A percentile compares a stretch with the other conserved stretches of the same genome.
Evolutionary conservation across 2,888 invertebrate genomes (phyloP).

Genomic region (Harmothoe impar): DNA sequence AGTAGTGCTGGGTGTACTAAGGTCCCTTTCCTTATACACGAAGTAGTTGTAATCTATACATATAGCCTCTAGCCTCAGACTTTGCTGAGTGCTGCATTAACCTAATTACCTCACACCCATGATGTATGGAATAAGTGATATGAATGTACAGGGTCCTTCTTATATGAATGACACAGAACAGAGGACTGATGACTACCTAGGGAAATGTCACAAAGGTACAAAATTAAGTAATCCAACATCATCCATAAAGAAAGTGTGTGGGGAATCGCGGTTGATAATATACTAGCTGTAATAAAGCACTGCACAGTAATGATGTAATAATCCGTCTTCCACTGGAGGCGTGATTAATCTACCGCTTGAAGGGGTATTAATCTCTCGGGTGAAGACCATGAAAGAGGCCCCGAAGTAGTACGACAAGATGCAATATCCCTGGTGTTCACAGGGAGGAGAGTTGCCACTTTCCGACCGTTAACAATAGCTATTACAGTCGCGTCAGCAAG

Average conservation of each 20-base stretch:
- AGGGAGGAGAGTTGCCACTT: too few relatives aligned
- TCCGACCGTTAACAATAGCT: too few relatives aligned
- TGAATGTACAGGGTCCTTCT: not conserved
- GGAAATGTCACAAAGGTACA: conserved; percentile 22
- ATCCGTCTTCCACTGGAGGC: not conserved
- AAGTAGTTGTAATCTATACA: not conserved
- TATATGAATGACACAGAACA: not conserved
- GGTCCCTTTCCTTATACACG: too few relatives aligned
- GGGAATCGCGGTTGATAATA: not conserved
- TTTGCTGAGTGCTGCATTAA: conserved; percentile 2
- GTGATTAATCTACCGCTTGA: not conserved
- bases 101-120: not conserved
- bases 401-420: too few relatives aligned
- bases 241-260: not conserved
- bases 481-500: too few relatives aligned
- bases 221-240: conserved; percentile 1
- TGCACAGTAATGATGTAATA: not conserved
- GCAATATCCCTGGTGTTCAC: too few relatives aligned
- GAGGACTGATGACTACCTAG: not conserved
- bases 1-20: too few relatives aligned
- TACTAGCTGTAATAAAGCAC: not conserved
- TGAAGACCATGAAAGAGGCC: not conserved
- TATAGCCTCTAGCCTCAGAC: not conserved
- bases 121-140: not conserved
- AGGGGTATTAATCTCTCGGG: not conserved